phyloP scores from a whole-genome alignment of 2,113 vertebrate genomes.

The Apeltes quadracus region DNA sequence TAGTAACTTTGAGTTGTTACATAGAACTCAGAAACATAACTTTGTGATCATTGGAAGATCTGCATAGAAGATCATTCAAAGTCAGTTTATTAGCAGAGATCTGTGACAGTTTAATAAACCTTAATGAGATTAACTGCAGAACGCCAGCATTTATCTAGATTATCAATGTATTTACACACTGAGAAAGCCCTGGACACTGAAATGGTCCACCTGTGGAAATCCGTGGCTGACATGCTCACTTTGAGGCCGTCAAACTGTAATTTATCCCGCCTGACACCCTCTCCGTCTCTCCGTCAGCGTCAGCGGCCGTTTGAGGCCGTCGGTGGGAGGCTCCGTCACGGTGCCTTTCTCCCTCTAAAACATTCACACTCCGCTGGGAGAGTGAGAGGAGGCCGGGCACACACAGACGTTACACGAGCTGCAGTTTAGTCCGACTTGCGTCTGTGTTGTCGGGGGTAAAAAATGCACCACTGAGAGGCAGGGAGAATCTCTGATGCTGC shows the following conservation, averaged over 20 bases:
- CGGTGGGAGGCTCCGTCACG: conserved; percentile 65
- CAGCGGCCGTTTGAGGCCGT: conserved; percentile 58
- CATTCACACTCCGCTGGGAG: conserved; percentile 58
- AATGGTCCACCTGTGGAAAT: conserved; percentile 47
- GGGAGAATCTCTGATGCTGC: conserved; percentile 28
- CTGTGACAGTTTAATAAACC: conserved; percentile 62
- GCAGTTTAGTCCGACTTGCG: conserved; percentile 44
- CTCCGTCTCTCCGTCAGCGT: conserved; percentile 59
- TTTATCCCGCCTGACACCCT: conserved; percentile 54
- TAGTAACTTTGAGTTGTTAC: not conserved
- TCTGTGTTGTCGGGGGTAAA: conserved; percentile 56
- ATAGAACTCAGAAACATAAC: conserved; percentile 2
- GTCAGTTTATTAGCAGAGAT: conserved; percentile 52
- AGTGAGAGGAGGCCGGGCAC: conserved; percentile 41
- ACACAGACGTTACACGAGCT: conserved; percentile 55
- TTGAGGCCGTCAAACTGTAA: conserved; percentile 73
- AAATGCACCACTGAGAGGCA: conserved; percentile 51
- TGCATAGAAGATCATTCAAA: conserved; percentile 50
- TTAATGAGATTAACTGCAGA: conserved; percentile 65
- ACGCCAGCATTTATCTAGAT: conserved; percentile 61
- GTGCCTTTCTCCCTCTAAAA: conserved; percentile 42
- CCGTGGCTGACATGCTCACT: conserved; percentile 61
- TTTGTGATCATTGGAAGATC: conserved; percentile 41
- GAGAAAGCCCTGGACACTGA: conserved; percentile 35
- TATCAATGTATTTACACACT: conserved; percentile 56